A percentile compares a stretch with the other conserved stretches of the same genome.
phyloP scores from a whole-genome alignment of 2,113 vertebrate species.

The Ia io region DNA sequence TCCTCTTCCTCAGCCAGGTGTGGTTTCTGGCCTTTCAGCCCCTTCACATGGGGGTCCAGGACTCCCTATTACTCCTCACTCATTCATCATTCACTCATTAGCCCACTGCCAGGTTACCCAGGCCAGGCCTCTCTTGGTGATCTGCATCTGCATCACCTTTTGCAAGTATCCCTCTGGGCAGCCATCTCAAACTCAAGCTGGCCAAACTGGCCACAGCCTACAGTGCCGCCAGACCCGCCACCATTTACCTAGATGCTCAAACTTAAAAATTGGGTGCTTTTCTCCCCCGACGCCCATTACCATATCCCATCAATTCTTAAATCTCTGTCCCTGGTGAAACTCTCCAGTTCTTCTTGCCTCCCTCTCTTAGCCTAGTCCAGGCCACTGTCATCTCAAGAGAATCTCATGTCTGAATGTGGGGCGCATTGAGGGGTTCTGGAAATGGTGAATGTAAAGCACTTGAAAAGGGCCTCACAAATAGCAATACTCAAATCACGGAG shows the following conservation, averaged over 20 bases:
- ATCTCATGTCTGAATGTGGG: not conserved
- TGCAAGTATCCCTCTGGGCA: no score
- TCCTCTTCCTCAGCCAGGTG: not conserved
- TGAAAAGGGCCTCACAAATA: not conserved
- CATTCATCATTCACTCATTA: not conserved
- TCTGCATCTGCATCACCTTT: not conserved
- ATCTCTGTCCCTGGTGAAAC: not conserved
- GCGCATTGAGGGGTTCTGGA: not conserved
- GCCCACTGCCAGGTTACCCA: not conserved
- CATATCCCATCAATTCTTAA: not conserved
- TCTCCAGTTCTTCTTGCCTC: not conserved
- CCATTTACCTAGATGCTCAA: not conserved
- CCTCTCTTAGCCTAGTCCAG: not conserved
- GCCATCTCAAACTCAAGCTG: not conserved
- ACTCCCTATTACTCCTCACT: not conserved
- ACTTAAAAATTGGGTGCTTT: not conserved
- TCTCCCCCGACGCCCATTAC: not conserved
- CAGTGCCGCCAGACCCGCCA: not conserved
- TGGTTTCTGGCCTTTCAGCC: not conserved
- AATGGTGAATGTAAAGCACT: not conserved
- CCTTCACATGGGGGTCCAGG: not conserved
- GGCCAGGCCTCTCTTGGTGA: not conserved
- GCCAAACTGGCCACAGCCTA: not conserved
- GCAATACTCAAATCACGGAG: not conserved
- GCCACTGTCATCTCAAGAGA: not conserved